These are phyloP conservation scores for Sapajus apella DNA, from an alignment of 2,113 vertebrate genomes.

Conservation along the genomic window DNA sequence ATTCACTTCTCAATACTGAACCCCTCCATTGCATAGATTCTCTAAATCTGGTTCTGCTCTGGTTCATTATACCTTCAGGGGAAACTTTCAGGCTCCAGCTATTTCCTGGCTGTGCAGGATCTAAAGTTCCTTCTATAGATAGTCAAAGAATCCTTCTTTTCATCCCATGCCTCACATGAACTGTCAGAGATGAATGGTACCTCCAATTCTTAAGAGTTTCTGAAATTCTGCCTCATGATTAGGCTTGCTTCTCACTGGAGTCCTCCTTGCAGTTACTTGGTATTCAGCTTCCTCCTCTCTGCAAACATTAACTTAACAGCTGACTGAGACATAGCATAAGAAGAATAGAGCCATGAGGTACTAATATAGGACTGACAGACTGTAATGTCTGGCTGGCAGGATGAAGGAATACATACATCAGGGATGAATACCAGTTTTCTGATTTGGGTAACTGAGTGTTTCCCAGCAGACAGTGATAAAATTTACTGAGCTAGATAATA, in stretches of 20 bases:
- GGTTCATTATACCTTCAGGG: not conserved
- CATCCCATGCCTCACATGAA: fast-evolving
- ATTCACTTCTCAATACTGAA: not conserved
- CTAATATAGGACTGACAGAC: not conserved
- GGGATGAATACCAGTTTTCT: not conserved
- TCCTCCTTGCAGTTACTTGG: not conserved
- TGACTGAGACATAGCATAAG: not conserved
- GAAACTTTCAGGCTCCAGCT: not conserved
- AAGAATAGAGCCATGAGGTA: not conserved
- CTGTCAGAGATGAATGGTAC: not conserved
- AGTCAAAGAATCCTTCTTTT: not conserved
- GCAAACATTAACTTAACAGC: not conserved
- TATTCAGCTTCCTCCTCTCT: not conserved
- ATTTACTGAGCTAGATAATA: not conserved
- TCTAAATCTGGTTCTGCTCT: not conserved
- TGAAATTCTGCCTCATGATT: not conserved
- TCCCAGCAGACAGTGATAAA: not conserved
- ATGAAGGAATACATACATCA: not conserved
- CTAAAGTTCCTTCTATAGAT: not conserved
- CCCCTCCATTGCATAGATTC: not conserved
- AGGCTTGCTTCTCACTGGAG: not conserved
- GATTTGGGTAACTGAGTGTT: not conserved
- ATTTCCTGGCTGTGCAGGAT: not conserved
- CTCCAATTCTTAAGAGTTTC: not conserved
- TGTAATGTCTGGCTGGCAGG: not conserved